Conservation (phyloP, 2,888 invertebrate species). For the Invenusta paracnida region DNA sequence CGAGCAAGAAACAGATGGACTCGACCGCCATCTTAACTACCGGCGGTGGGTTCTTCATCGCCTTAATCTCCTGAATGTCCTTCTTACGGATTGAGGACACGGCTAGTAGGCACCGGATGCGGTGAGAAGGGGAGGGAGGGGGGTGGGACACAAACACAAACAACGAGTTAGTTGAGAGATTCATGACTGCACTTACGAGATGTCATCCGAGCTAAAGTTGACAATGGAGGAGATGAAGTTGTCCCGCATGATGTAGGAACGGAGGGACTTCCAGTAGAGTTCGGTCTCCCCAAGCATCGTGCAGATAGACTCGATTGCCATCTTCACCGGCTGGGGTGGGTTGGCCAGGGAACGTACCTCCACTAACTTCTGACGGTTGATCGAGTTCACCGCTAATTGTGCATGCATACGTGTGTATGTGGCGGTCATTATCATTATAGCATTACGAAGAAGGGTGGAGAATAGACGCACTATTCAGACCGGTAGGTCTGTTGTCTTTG, state of each 20-base stretch:
- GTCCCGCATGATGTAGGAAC: constrained; percentile 93
- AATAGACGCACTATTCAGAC: too few relatives aligned
- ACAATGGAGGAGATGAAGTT: constrained; percentile 65
- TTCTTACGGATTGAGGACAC: constrained; percentile 99
- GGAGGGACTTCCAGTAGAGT: constrained; percentile 95
- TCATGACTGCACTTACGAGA: constrained; percentile 51
- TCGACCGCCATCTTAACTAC: constrained; percentile 94
- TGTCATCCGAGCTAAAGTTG: constrained; percentile 55
- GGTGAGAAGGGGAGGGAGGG: too few relatives aligned
- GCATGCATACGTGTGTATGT: not conserved
- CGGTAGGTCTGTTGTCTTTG: too few relatives aligned
- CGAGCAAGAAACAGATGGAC: constrained; percentile 93
- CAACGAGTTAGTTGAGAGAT: constrained; percentile 2
- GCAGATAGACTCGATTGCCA: constrained; percentile 96
- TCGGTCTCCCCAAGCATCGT: constrained; percentile 93
- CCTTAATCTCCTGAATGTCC: constrained; percentile 93
- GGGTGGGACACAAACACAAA: too few relatives aligned
- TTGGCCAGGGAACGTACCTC: constrained; percentile 97
- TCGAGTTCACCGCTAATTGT: constrained; percentile 86
- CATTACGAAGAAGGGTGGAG: too few relatives aligned
- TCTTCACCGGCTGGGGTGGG: constrained; percentile 91
- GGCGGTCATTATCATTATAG: not conserved
- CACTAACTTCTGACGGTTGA: constrained; percentile 97
- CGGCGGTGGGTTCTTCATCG: constrained; percentile 95
- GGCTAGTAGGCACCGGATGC: too few relatives aligned